Conservation (phyloP, 1,140 invertebrate genomes). For the Caenorhabditis remanei region DNA sequence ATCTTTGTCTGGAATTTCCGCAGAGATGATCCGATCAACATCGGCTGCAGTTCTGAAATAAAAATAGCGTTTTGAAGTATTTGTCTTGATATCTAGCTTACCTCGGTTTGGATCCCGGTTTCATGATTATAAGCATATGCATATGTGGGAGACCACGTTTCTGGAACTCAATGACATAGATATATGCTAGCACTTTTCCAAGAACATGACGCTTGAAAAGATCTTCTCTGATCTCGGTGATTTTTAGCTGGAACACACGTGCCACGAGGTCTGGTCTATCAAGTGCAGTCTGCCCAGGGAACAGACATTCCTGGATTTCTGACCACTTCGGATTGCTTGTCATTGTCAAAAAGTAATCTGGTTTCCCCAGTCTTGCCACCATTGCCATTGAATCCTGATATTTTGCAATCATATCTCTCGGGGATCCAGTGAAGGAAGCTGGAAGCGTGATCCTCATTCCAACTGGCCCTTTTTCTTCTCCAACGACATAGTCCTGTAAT, state of each 20-base stretch:
- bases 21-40: not conserved
- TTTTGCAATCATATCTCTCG: conserved; percentile 69
- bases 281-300: conserved; percentile 63
- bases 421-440: conserved; percentile 48
- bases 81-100: not conserved
- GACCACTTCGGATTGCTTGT: conserved; percentile 73
- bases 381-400: conserved; percentile 80
- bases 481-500: conserved; percentile 48
- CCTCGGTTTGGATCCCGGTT: not conserved
- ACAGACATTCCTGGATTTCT: conserved; percentile 74
- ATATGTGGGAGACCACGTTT: conserved; percentile 4
- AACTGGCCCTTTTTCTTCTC: not conserved
- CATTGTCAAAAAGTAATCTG: conserved; percentile 72
- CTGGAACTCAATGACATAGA: conserved; percentile 21
- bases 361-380: conserved; percentile 77
- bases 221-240: conserved; percentile 60
- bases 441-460: conserved; percentile 62
- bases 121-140: not conserved
- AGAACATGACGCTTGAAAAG: conserved; percentile 69
- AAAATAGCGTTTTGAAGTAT: not conserved
- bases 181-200: conserved; percentile 67
- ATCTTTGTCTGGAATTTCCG: not conserved
- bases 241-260: conserved; percentile 72
- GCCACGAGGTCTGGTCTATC: conserved; percentile 73
- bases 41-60: not conserved